Evolutionary conservation across 2,888 invertebrate species (phyloP).

Genomic region (Miltochrista miniata): DNA sequence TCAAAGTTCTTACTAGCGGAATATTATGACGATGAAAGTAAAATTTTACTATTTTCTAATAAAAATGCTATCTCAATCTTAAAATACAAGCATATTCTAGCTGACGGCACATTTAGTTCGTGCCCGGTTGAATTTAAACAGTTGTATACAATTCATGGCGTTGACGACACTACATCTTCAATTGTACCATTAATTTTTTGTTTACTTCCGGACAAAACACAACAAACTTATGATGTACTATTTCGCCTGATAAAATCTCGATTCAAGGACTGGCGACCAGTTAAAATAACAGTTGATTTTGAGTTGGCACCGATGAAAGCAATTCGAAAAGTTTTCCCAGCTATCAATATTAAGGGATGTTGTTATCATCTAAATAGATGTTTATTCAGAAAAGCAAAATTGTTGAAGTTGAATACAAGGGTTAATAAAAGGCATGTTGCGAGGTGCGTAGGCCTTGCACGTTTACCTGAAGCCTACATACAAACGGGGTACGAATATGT

Average conservation of each 20-base stretch:
- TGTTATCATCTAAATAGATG: background rate
- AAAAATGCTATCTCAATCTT: too few relatives aligned
- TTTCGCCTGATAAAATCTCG: background rate
- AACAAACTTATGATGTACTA: background rate
- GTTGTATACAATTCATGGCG: constrained; percentile 2
- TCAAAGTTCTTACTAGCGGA: too few relatives aligned
- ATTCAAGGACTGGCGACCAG: background rate
- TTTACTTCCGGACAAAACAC: background rate
- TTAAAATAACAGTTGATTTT: constrained; percentile 1
- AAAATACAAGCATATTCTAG: background rate
- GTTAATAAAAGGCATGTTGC: constrained; percentile 2
- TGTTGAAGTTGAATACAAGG: background rate
- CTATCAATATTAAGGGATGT: too few relatives aligned
- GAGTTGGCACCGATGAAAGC: background rate
- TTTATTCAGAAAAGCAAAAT: constrained; percentile 1
- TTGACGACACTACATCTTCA: background rate
- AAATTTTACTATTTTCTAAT: too few relatives aligned
- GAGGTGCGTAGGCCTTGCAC: background rate
- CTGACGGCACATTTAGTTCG: constrained; percentile 11
- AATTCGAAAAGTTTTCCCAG: background rate
- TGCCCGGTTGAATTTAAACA: constrained; percentile 6
- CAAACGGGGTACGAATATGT: background rate
- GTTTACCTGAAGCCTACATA: background rate
- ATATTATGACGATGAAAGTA: too few relatives aligned
- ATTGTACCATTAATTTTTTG: background rate